Conservation (phyloP, 2,888 invertebrate species). For the Ceramica pisi region DNA sequence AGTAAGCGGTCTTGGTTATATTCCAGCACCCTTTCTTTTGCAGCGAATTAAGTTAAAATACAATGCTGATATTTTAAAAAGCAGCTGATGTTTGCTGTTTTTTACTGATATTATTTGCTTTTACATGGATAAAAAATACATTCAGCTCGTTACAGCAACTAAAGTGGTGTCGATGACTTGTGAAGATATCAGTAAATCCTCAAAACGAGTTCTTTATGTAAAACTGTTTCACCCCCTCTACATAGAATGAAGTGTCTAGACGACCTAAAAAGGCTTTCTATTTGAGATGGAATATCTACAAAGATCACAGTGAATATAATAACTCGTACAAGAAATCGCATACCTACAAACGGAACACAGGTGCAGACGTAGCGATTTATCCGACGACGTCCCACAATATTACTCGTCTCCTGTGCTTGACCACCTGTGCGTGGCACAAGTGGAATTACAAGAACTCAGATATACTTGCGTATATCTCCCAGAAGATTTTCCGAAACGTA, state of each 20-base stretch:
- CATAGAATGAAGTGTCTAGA: background rate
- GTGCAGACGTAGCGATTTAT: constrained; percentile 27
- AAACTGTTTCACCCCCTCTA: background rate
- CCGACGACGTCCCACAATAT: constrained; percentile 9
- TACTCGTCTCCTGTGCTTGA: background rate
- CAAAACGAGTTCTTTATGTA: constrained; percentile 8
- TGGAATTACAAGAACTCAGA: background rate
- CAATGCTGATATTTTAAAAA: constrained; percentile 53
- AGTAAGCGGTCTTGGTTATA: constrained; percentile 63
- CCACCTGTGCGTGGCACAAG: constrained; percentile 9
- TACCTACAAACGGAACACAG: background rate
- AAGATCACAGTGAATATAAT: constrained; percentile 9
- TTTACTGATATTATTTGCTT: constrained; percentile 19
- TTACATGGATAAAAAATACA: background rate
- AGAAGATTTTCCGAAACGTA: no score
- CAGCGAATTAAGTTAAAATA: constrained; percentile 56
- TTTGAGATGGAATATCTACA: background rate
- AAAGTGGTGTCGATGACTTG: background rate
- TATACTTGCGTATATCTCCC: no score
- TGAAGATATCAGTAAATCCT: background rate
- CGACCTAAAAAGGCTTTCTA: background rate
- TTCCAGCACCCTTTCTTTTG: constrained; percentile 64
- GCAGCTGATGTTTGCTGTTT: constrained; percentile 31
- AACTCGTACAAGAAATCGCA: background rate
- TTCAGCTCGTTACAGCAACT: background rate